Evolutionary conservation across 2,797 vertebrate genomes (phyloP), one percentile per base, ranked within the genome.

Genomic region (Lithobates pipiens): DNA sequence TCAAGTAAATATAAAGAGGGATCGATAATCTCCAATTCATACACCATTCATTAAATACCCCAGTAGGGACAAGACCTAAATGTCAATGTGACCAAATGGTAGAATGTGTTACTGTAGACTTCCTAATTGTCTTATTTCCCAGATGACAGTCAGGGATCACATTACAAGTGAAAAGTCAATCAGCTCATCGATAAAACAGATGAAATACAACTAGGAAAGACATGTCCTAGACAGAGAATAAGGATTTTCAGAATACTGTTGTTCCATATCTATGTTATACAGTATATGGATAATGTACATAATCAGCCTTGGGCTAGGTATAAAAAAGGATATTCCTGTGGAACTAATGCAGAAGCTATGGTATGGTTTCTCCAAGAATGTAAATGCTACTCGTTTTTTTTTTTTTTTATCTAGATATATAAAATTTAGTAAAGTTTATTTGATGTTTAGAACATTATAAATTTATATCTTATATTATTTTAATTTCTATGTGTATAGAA

Each of bases 91-190:
- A 29, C 65, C n/a, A 27, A 67, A 67, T 27, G 65, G 2, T 27
- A 29, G 25, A 67, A 29, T 67, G 65, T 67, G 65, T 67, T 67
- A 67, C 65, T 27, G 65, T 29, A 67, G 65, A 67, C 25, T 29
- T 27, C n/a, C 65, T 67, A 67, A 67, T 67, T 67, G 65, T 67
- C 25, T 67, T n/a, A 67, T 67, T 67, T 67, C 65, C 65, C 65
- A 67, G 65, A 67, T 67, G 25, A 29, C 65, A 67, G 65, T 27
- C 65, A 29, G 65, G 65, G 65, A 67, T 67, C 65, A 67, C 65
- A 67, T 67, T 29, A 67, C 65, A 29, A 67, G 61, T 65, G 21
- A 65, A 65, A 65, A 65, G 65, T 25, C 65, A 67, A 67, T 25
- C 27, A 15, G 16, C 65, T 29, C 65, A 67, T 67, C 65, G 16